Base-by-base conservation (phyloP, 2,888 invertebrate genomes). In the Spilarctia lutea region DNA sequence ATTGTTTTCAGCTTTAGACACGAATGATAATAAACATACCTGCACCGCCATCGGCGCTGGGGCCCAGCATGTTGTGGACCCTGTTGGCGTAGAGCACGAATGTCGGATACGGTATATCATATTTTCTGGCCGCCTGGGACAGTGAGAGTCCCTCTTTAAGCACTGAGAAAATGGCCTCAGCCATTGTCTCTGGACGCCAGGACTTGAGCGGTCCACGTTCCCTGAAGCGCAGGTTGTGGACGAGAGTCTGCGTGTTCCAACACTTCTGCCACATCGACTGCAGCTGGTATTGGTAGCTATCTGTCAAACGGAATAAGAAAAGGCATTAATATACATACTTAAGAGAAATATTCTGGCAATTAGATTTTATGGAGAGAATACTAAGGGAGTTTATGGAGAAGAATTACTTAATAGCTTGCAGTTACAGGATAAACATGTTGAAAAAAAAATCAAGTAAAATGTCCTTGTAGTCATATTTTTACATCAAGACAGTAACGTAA, bases 181-280 rank as follows among this genome's bases (percentile, higher is more conserved):
- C 99, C 99, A 99, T 99, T 77, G 98, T 99, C 92, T 99, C 99
- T 6, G 98, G 98, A 72, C 98, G 96, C 99, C 99, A 99, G 74
- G 98, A 98, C 93, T 99, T 99, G 78, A 99, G 96, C 0, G 99
- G 99, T 4, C 99, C 99, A 75, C 99, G 97, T 94, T 99, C 99
- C 69, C 99, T 97, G 96, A 99, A 98, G 86, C 98, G 97, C 90
- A 99, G 96, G 92, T 98, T 98, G 95, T 98, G 98, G 85, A 98
- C 98, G 89, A 98, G 96, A 88, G 98, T 98, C 94, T 98, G 98
- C 84, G 98, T 98, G 94, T 98, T 98, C 98, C 98, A 99, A 94
- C 98, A 98, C 93, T 98, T 99, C 94, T 99, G 98, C 99, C 99
- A 99, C 97, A 98, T 98, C 76, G 98, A 98, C 94, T 99, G 99